Base-by-base conservation (phyloP, 2,113 vertebrate species). In the Cottus gobio region DNA sequence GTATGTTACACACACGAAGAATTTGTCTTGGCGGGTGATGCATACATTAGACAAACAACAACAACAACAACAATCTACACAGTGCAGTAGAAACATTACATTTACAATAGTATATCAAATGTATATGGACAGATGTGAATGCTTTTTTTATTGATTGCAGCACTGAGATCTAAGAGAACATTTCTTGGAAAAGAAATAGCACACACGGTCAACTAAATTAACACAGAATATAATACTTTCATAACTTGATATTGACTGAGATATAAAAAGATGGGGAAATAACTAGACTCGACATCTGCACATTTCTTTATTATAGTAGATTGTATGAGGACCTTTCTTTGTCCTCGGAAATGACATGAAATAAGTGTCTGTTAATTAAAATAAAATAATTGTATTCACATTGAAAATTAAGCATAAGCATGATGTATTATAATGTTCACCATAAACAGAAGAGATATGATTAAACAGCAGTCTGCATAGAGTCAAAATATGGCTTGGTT, bases 401-500 rank as follows among this genome's bases (percentile, higher is more conserved):
- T 60, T n/a, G 22, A 44, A 52, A 42, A 72, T 71, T 36, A 64
- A 62, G 50, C 0, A 82, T 73, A 13, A 70, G 77, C 36, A 39
- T 58, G 52, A 71, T 60, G 22, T 71, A 77, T 76, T 44, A 24
- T 50, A 65, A 65, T 76, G 42, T 72, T 87, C 1, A 34, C 69
- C 66, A 48, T 66, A 83, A 82, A 75, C 73, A 72, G 61, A 71
- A 54, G 64, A 54, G 73, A 83, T 74, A 54, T 42, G 31, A 28
- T 54, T 46, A 79, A 85, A 88, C 64, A 83, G 52, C 44, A 71
- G 30, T 37, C 75, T 83, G 44, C 34, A 58, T 22, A 34, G 5
- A 63, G 48, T 31, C 28, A 65, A 83, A 87, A 85, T 66, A 61
- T 13, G 16, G 37, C 48, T 42, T 61, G 77, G 87, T 87, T 90